Evolutionary conservation across 2,797 vertebrate genomes (phyloP), one percentile per base, ranked within the genome.

Genomic region (Ceryle rudis): DNA sequence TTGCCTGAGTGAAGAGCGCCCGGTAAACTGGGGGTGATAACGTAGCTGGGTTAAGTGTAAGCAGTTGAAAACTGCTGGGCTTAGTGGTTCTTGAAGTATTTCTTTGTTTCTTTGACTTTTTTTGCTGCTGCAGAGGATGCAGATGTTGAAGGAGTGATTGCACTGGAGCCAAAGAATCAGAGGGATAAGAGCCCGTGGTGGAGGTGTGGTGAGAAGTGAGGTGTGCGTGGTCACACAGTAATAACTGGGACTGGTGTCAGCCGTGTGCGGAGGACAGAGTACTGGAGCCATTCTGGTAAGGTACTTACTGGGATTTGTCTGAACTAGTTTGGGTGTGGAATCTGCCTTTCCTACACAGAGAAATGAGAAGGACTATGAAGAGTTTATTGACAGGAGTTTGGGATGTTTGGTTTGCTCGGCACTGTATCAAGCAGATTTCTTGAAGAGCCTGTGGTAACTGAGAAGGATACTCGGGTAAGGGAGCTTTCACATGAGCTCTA

Each of bases 1-100:
- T 66, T 66, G 35, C 16, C 54, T 31, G 33, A 66, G 10, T 15
- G 33, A 25, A 22, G 81, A 20, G 26, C 11, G 7, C 44, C 10
- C 8, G 16, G 42, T 14, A 2, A 8, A 4, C 11, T 8, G n/a
- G n/a, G 25, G 25, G 55, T 0, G 4, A 6, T 52, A 29, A 12
- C 10, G 1, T 7, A 9, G n/a, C 67, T 26, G 7, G 71, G 37
- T 35, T n/a, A 17, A 74, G 67, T 23, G 18, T 3, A 26, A 54
- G 42, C 21, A 10, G 17, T 49, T 44, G 61, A 47, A 55, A 78
- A 20, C 49, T 25, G 31, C 46, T 19, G 17, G 51, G 11, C 8
- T 65, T 39, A 39, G 39, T 14, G n/a, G 25, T 55, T 72, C 39
- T 61, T 54, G 49, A 15, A 9, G 13, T 11, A 28, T 55, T 79